Percentiles rank a stretch among this genome's conserved stretches.
Evolutionary conservation across 2,888 invertebrate genomes (phyloP).

Genomic region (Alcis repandata): DNA sequence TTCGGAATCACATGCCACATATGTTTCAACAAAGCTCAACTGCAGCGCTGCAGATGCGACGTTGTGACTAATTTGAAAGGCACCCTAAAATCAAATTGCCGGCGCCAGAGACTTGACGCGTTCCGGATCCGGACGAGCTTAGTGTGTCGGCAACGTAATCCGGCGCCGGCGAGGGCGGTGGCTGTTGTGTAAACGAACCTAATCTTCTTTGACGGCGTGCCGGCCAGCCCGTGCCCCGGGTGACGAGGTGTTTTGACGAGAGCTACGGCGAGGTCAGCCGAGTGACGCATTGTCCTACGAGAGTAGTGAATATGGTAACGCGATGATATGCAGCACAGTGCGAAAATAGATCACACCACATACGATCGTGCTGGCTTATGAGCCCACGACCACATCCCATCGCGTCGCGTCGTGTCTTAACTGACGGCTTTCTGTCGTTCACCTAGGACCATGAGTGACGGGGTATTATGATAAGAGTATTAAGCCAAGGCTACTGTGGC

Average conservation of each 20-base stretch:
- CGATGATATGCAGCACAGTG: too few species aligned
- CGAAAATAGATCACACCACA: too few species aligned
- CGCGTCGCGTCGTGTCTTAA: too few species aligned
- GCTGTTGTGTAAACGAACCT: slow-evolving; percentile 76
- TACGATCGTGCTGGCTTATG: too few species aligned
- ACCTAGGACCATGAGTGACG: too few species aligned
- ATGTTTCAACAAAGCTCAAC: background rate
- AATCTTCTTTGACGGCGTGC: slow-evolving; percentile 78
- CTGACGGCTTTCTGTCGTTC: too few species aligned
- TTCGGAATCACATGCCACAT: background rate
- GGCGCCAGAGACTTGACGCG: slow-evolving; percentile 45
- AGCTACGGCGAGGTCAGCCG: slow-evolving; percentile 22
- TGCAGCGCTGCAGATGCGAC: background rate
- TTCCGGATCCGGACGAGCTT: slow-evolving; percentile 48
- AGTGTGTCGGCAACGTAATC: slow-evolving; percentile 58
- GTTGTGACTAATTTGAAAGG: background rate
- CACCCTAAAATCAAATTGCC: slow-evolving; percentile 32
- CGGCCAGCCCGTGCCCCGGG: slow-evolving; percentile 56
- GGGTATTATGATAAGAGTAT: too few species aligned
- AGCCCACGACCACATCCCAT: too few species aligned
- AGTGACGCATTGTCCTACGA: background rate
- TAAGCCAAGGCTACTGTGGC: too few species aligned
- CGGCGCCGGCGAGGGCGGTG: slow-evolving; percentile 53
- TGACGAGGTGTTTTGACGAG: slow-evolving; percentile 56
- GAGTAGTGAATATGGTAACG: background rate